phyloP scores from a whole-genome alignment of 2,888 invertebrate species.

The Hirtodrosophila confusa region DNA sequence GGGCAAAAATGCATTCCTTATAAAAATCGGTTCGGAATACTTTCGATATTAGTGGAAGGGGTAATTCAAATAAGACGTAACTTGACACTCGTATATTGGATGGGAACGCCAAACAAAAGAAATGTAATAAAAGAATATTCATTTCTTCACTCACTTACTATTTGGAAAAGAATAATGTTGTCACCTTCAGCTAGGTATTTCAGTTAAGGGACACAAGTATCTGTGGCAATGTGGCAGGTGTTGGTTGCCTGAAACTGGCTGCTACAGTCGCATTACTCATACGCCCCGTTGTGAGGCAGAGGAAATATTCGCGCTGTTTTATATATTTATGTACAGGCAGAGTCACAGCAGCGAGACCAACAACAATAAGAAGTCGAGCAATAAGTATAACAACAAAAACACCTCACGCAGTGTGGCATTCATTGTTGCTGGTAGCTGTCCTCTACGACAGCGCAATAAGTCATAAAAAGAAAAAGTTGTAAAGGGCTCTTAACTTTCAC shows the following conservation, averaged over 20 bases:
- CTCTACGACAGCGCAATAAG: slow-evolving; percentile 73
- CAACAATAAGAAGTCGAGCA: slow-evolving; percentile 28
- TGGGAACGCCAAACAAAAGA: neutral
- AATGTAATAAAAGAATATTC: slow-evolving; percentile 21
- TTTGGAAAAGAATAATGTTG: slow-evolving; percentile 12
- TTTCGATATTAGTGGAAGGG: too few species aligned
- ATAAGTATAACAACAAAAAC: slow-evolving; percentile 49
- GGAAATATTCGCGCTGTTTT: slow-evolving; percentile 58
- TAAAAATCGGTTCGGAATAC: too few species aligned
- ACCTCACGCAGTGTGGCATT: slow-evolving; percentile 42
- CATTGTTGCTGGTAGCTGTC: slow-evolving; percentile 29
- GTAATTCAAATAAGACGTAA: too few species aligned
- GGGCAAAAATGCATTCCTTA: too few species aligned
- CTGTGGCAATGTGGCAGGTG: slow-evolving; percentile 47
- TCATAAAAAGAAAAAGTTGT: slow-evolving; percentile 74
- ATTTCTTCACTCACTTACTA: neutral
- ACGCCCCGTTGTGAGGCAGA: slow-evolving; percentile 50
- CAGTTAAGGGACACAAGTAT: slow-evolving; percentile 32
- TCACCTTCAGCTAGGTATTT: slow-evolving; percentile 3
- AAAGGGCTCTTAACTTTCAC: slow-evolving; percentile 80
- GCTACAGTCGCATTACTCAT: slow-evolving; percentile 61
- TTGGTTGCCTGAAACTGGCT: slow-evolving; percentile 5
- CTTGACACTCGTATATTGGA: too few species aligned
- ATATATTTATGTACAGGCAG: slow-evolving; percentile 66
- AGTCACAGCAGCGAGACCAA: slow-evolving; percentile 27